Conservation (phyloP, 2,797 vertebrate species). For the Myotis vivesi region DNA sequence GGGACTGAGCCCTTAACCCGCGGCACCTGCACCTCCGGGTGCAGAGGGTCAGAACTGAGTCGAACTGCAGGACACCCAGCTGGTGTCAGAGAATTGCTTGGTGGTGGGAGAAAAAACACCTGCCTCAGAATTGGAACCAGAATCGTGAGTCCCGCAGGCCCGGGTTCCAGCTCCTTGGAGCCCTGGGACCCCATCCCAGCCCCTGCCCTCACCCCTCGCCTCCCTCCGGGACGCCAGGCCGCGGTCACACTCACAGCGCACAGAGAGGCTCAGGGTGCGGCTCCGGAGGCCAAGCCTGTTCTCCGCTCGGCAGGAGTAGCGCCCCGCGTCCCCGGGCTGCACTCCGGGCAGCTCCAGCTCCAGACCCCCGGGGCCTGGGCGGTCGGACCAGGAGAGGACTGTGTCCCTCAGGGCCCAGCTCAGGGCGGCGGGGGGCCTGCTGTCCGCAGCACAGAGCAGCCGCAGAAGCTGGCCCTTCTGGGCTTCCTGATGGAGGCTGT, state of each 20-base stretch:
- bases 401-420: slow-evolving; percentile 59
- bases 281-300: slow-evolving; percentile 18
- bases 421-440: background rate
- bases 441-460: slow-evolving; percentile 53
- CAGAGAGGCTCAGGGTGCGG: slow-evolving; percentile 40
- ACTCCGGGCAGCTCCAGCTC: slow-evolving; percentile 29
- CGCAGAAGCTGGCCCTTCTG: slow-evolving; percentile 54
- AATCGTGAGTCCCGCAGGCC: fast-evolving
- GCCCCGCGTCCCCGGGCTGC: slow-evolving; percentile 8
- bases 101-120: background rate
- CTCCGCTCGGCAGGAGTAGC: slow-evolving; percentile 60
- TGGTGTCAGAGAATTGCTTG: background rate
- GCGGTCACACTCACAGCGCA: slow-evolving; percentile 66
- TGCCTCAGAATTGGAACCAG: background rate
- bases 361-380: background rate
- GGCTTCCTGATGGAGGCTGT: background rate
- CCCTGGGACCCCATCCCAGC: background rate
- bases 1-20: background rate
- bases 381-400: background rate
- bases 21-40: fast-evolving
- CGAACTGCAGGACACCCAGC: too few relatives aligned
- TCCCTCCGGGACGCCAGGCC: background rate
- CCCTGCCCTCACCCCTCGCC: background rate
- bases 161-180: background rate
- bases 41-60: background rate